A percentile compares a stretch with the other conserved stretches of the same genome.
Conservation (phyloP, 2,797 vertebrate species). For the Myotis daubentonii region DNA sequence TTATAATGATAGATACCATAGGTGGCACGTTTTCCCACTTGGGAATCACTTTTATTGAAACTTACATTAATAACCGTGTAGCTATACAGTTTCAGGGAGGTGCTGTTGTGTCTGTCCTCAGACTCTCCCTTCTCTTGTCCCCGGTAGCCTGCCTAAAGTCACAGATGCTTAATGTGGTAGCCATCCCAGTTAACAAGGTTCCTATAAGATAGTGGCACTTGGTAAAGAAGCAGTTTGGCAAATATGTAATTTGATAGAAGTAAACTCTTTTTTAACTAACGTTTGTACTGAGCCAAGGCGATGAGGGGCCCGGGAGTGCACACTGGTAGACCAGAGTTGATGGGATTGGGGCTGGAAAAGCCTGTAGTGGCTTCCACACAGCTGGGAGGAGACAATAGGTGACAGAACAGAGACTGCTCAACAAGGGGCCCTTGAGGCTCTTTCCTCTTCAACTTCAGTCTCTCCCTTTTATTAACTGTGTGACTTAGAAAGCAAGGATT, state of each 20-base stretch:
- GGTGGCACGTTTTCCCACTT: not conserved
- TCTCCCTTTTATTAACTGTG: not conserved
- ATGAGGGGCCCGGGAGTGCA: not conserved
- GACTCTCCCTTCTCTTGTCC: not conserved
- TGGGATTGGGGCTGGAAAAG: not conserved
- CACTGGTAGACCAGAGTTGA: not conserved
- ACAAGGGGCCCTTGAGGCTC: not conserved
- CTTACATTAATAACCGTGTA: not conserved
- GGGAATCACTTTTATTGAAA: not conserved
- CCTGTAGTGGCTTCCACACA: not conserved
- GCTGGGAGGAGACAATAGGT: not conserved
- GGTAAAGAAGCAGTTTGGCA: slow-evolving; percentile 33
- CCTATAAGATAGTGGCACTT: not conserved
- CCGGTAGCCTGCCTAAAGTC: not conserved
- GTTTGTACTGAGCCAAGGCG: not conserved
- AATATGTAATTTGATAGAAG: not conserved
- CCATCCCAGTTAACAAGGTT: not conserved
- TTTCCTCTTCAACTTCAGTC: not conserved
- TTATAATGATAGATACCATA: not conserved
- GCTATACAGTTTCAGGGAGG: not conserved
- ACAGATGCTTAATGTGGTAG: not conserved
- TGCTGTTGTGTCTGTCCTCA: not conserved
- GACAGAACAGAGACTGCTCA: not conserved
- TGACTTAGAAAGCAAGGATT: not conserved
- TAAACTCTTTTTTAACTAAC: slow-evolving; percentile 23